These are phyloP conservation scores for Threskiornis aethiopicus DNA, from an alignment of 2,797 vertebrate species.

Conservation along the genomic window DNA sequence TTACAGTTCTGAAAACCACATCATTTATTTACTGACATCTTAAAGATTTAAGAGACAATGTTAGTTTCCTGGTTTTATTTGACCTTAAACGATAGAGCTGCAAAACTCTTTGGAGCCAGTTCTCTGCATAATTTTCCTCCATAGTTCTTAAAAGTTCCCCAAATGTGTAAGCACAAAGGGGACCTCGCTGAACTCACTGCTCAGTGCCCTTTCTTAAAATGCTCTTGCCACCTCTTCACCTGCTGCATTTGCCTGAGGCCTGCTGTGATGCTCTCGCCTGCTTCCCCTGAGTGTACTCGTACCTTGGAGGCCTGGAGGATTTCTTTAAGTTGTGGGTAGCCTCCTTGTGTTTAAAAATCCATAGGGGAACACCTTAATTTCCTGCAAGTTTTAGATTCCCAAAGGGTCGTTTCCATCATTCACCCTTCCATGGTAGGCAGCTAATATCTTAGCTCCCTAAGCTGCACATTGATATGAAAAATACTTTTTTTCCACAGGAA, in stretches of 20 bases:
- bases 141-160: not conserved
- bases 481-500: not conserved
- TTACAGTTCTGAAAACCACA: conserved; percentile 40
- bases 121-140: not conserved
- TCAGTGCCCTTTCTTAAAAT: not conserved
- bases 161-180: not conserved
- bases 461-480: not conserved
- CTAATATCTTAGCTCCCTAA: not conserved
- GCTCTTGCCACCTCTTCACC: not conserved
- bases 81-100: not conserved
- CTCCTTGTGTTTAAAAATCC: not conserved
- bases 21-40: conserved; percentile 51
- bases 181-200: not conserved
- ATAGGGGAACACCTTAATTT: not conserved
- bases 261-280: not conserved
- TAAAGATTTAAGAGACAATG: conserved; percentile 36
- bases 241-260: not conserved
- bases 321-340: not conserved
- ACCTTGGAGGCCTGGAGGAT: not conserved
- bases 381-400: not conserved
- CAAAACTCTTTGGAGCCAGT: not conserved
- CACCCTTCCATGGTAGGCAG: not conserved
- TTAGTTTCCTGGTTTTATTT: not conserved
- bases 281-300: not conserved
- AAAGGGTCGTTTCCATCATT: not conserved